Evolutionary conservation across 2,888 invertebrate genomes (phyloP).

Genomic region (Dyspetes luteomarginatus): DNA sequence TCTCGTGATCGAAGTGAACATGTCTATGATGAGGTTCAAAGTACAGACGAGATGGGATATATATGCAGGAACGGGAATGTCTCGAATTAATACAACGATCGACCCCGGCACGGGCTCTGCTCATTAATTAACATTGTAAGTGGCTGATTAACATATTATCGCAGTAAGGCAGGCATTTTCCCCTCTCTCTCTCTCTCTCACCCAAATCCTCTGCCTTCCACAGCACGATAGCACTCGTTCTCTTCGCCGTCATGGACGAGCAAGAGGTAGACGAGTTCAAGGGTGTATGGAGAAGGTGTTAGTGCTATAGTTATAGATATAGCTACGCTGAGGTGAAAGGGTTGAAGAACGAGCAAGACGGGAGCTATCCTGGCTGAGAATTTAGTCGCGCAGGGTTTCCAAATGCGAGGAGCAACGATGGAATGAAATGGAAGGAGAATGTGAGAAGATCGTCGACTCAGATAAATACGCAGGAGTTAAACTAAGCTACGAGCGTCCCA

Average conservation of each 20-base stretch:
- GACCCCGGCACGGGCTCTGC: constrained; percentile 65
- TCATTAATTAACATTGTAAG: constrained; percentile 78
- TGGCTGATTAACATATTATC: constrained; percentile 80
- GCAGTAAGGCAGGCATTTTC: constrained; percentile 72
- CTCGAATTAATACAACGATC: constrained; percentile 70
- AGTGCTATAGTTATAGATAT: constrained; percentile 9
- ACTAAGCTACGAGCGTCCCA: too few relatives aligned
- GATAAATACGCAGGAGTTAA: neutral
- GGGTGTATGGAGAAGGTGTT: neutral
- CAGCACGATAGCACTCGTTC: constrained; percentile 4
- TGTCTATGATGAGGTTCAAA: constrained; percentile 23
- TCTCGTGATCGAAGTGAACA: constrained; percentile 19
- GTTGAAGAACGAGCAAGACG: constrained; percentile 58
- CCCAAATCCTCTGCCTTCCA: constrained; percentile 1
- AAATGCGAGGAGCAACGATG: neutral
- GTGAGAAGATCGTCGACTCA: neutral
- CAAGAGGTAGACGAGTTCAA: constrained; percentile 19
- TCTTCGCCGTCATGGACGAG: constrained; percentile 24
- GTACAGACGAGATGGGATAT: constrained; percentile 17
- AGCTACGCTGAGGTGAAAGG: constrained; percentile 5
- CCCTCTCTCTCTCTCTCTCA: constrained; percentile 15
- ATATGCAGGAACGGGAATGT: constrained; percentile 43
- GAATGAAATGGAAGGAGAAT: neutral
- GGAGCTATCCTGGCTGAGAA: neutral
- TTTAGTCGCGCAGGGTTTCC: neutral